Evolutionary conservation across 2,113 vertebrate genomes (phyloP), one percentile per base, ranked within the genome.

Genomic region (Gopherus evgoodei): DNA sequence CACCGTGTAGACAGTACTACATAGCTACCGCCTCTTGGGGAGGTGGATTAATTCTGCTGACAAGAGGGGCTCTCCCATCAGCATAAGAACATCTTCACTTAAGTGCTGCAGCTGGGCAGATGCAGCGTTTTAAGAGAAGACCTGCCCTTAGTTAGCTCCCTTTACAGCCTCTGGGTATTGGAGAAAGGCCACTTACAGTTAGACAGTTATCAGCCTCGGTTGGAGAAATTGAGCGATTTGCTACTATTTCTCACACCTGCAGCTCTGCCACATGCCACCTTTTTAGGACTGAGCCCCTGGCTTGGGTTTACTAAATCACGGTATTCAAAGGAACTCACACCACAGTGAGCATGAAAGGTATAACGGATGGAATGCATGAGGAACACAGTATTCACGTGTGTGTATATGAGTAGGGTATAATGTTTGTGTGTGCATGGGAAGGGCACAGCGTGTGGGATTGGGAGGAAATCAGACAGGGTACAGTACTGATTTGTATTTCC

Each of bases 241-340:
- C 49, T 87, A 54, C 31, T 14, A 8, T 69, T 69, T 11, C 53
- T 38, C 35, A 69, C 16, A 12, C 24, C 88, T 56, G 62, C 49
- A 76, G 89, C 81, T 44, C 1, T 0, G n/a, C 7, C 91, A 54
- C 65, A 87, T 91, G 84, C 11, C 11, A 5, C 75, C 79, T 81
- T 75, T 69, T n/a, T n/a, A 16, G 65, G 31, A 72, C n/a, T 0
- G 0, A 93, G 93, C 24, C 59, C 89, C 86, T 80, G 10, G 59
- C 50, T n/a, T 1, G 0, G 76, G 59, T 94, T 93, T 52, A 86
- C 90, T 44, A 76, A 85, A 95, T 92, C 52, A 78, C 83, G 91
- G 90, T 49, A 88, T 89, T 96, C 81, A 84, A 49, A 38, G n/a
- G 65, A n/a, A 8, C 35, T 69, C 65, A 12, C 57, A 59, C 57